Percentiles rank a stretch among this genome's conserved stretches.
Evolutionary conservation across 1,140 invertebrate species (phyloP).

Genomic region (Heliconius melpomene): DNA sequence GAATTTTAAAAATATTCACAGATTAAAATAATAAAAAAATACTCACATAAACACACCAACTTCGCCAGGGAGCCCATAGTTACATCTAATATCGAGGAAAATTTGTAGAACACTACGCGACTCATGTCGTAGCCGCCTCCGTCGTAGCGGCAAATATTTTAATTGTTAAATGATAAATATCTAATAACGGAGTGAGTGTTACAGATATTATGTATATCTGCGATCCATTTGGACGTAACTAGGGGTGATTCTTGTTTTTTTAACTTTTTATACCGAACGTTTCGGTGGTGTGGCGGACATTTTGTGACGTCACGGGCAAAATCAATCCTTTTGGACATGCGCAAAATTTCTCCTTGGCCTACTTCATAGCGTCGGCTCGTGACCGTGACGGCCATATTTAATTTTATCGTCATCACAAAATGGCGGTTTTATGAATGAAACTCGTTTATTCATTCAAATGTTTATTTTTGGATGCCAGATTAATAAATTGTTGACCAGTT

Average conservation of each 20-base stretch:
- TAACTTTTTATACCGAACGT: constrained; percentile 72
- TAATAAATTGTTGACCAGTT: constrained; percentile 14
- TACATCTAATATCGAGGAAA: constrained; percentile 50
- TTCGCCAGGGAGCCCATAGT: constrained; percentile 53
- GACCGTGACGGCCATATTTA: constrained; percentile 55
- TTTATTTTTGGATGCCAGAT: constrained; percentile 51
- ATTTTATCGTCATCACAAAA: constrained; percentile 56
- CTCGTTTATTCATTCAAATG: constrained; percentile 60
- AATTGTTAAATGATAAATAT: constrained; percentile 17
- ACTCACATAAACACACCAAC: constrained; percentile 73
- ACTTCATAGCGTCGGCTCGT: constrained; percentile 49
- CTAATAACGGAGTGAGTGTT: constrained; percentile 17
- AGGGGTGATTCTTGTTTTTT: constrained; percentile 53
- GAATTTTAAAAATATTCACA: background rate
- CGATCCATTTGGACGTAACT: constrained; percentile 50
- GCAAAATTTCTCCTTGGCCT: constrained; percentile 67
- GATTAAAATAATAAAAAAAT: constrained; percentile 19
- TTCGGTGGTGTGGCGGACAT: constrained; percentile 61
- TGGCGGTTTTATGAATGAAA: constrained; percentile 75
- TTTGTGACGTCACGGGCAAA: constrained; percentile 73
- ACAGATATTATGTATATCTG: constrained; percentile 39
- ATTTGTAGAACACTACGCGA: constrained; percentile 43
- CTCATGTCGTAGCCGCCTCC: constrained; percentile 29
- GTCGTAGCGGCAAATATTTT: constrained; percentile 13
- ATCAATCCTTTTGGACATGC: constrained; percentile 73